Evolutionary conservation across 2,113 vertebrate genomes (phyloP), one percentile per base, ranked within the genome.

Genomic region (Pseudorasbora parva): DNA sequence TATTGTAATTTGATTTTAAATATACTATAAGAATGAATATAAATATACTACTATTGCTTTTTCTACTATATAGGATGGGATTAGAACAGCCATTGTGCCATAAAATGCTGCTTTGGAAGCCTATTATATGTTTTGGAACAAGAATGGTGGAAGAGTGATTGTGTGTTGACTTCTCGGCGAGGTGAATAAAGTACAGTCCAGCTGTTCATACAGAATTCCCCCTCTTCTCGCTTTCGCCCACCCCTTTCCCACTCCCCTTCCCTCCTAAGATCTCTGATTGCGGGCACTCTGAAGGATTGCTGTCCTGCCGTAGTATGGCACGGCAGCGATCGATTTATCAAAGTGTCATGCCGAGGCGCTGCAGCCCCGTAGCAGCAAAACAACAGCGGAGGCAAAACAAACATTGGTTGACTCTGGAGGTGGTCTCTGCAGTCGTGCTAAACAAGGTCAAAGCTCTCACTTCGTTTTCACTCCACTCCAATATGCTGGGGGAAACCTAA

Each of bases 321-420:
- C 49, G 66, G 86, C 47, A 84, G 77, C 85, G 85, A 89, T 89
- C 89, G 60, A 94, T 95, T 93, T 88, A 93, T 94, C 93, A 94
- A 91, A 91, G 89, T 92, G 93, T 93, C 93, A 93, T 86, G 77
- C 87, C 56, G 6, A 80, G 30, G 87, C 68, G 45, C 89, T 45
- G 82, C 64, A 47, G 88, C 85, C 86, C 91, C 86, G 84, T 89
- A 43, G 89, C 92, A 82, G 81, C 87, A 87, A 81, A 92, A 91
- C 92, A 93, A 91, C 88, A 90, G 84, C 83, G 78, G 82, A 85
- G 66, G 89, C 87, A 86, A 88, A 89, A 87, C 91, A 91, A 92
- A 93, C 91, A 89, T 79, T 79, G 83, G 66, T 85, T 72, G 83
- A 84, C 83, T 78, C 80, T 86, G 51, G 79, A 84, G 51, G 87